phyloP scores from a whole-genome alignment of 2,113 vertebrate species.

The Alligator mississippiensis region DNA sequence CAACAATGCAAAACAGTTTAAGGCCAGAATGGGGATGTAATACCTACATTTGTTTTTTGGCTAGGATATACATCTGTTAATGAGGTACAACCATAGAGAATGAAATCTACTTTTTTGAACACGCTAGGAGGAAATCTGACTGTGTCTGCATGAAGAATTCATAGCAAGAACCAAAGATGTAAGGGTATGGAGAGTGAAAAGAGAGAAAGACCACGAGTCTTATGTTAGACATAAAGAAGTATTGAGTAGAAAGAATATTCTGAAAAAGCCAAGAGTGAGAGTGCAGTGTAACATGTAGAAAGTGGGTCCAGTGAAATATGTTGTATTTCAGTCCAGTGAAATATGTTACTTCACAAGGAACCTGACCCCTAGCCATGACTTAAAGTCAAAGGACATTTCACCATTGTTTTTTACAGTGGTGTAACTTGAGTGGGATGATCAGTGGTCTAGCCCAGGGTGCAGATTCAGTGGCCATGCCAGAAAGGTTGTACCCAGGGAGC shows the following conservation, averaged over 20 bases:
- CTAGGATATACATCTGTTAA: not conserved
- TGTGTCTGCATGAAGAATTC: not conserved
- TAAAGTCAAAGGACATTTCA: not conserved
- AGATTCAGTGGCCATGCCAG: no score
- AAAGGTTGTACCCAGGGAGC: no score
- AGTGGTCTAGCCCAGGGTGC: no score
- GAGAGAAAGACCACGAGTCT: not conserved
- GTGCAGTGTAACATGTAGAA: not conserved
- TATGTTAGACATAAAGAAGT: not conserved
- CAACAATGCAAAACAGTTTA: not conserved
- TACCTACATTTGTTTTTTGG: not conserved
- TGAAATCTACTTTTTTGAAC: not conserved
- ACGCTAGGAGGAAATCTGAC: not conserved
- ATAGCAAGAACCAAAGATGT: not conserved
- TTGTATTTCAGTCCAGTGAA: not conserved
- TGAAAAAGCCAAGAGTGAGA: not conserved
- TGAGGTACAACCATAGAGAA: not conserved
- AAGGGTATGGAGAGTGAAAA: not conserved
- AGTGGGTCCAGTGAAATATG: no score
- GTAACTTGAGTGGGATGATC: no score
- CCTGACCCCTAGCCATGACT: not conserved
- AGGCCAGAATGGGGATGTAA: not conserved
- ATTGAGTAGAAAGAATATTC: not conserved
- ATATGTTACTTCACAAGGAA: not conserved
- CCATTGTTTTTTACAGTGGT: not conserved